Conservation (phyloP, 2,888 invertebrate species). For the Mimachlamys varia region DNA sequence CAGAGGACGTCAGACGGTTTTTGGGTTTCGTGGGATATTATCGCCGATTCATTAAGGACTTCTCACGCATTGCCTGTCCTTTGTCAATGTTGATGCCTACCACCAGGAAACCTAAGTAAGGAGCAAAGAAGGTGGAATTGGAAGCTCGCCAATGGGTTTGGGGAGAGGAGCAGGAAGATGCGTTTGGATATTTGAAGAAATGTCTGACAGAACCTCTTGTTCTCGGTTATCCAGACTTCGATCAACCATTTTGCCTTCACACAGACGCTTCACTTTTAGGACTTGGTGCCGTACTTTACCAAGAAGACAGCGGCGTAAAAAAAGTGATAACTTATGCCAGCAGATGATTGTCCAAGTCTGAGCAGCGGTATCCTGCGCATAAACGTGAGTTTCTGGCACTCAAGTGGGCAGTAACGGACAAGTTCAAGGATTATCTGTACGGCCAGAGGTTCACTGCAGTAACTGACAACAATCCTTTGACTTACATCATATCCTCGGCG, state of each 20-base stretch:
- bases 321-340: slow-evolving; percentile 49
- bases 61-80: slow-evolving; percentile 26
- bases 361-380: slow-evolving; percentile 47
- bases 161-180: slow-evolving; percentile 42
- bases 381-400: slow-evolving; percentile 50
- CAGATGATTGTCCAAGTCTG: slow-evolving; percentile 41
- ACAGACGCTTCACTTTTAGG: slow-evolving; percentile 47
- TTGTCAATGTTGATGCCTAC: slow-evolving; percentile 32
- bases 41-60: not conserved
- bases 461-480: too few species aligned
- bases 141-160: not conserved
- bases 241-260: slow-evolving; percentile 43
- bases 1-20: not conserved
- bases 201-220: slow-evolving; percentile 40
- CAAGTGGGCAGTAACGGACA: too few species aligned
- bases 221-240: slow-evolving; percentile 45
- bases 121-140: slow-evolving; percentile 13
- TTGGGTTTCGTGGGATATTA: not conserved
- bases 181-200: slow-evolving; percentile 38
- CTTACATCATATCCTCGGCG: too few species aligned
- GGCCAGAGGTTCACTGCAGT: too few species aligned
- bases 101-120: slow-evolving; percentile 22
- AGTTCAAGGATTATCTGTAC: too few species aligned
- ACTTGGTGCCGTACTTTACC: slow-evolving; percentile 50
- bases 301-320: slow-evolving; percentile 42